These are phyloP conservation scores for Halichoeres trimaculatus DNA, from an alignment of 2,113 vertebrate species.

Conservation along the genomic window DNA sequence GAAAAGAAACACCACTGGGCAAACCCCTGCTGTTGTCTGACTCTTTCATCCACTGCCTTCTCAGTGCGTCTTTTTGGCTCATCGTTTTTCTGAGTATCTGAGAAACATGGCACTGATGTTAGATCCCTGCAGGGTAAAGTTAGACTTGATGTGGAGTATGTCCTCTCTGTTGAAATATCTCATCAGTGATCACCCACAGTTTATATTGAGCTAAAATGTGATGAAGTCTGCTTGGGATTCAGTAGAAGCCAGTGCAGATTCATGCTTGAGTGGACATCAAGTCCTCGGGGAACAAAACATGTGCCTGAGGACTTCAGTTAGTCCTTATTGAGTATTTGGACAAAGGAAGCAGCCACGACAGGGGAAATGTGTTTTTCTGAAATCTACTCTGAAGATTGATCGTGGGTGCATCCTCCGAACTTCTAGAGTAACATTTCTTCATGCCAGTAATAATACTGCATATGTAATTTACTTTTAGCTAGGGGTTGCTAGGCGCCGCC, in stretches of 20 bases:
- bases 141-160: background rate
- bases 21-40: slow-evolving; percentile 9
- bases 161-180: slow-evolving; percentile 1
- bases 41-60: slow-evolving; percentile 29
- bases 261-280: slow-evolving; percentile 56
- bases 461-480: slow-evolving; percentile 10
- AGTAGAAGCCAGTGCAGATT: slow-evolving; percentile 32
- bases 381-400: background rate
- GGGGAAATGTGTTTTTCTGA: slow-evolving; percentile 42
- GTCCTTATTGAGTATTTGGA: slow-evolving; percentile 5
- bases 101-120: background rate
- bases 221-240: slow-evolving; percentile 62
- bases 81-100: slow-evolving; percentile 7
- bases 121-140: background rate
- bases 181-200: slow-evolving; percentile 1
- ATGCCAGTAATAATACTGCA: background rate
- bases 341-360: slow-evolving; percentile 20
- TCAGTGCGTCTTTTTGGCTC: slow-evolving; percentile 28
- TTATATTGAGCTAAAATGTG: slow-evolving; percentile 19
- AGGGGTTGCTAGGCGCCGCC: no score
- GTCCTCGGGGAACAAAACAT: slow-evolving; percentile 46
- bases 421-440: no score
- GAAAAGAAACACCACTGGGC: slow-evolving; percentile 30
- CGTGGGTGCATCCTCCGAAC: no score
- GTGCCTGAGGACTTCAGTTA: slow-evolving; percentile 29